phyloP scores from a whole-genome alignment of 2,113 vertebrate species.

The Oreochromis tanganicae region DNA sequence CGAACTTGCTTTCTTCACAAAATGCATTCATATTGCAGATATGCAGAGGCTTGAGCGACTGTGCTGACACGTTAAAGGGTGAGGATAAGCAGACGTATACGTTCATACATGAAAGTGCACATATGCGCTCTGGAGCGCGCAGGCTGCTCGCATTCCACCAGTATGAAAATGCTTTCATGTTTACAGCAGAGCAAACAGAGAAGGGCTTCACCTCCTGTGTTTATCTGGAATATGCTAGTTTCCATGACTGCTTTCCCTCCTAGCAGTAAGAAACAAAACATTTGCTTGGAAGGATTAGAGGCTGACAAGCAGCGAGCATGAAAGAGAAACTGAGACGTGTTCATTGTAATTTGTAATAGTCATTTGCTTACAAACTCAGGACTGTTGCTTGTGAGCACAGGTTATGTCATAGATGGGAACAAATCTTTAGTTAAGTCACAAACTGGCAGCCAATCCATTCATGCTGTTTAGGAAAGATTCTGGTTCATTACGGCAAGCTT shows the following conservation, averaged over 20 bases:
- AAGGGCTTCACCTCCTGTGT: constrained; percentile 56
- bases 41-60: neutral
- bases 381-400: neutral
- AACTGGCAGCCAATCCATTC: neutral
- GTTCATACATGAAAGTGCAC: constrained; percentile 29
- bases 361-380: neutral
- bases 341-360: neutral
- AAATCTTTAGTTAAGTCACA: neutral
- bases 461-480: neutral
- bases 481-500: neutral
- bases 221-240: constrained; percentile 57
- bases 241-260: constrained; percentile 47
- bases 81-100: constrained; percentile 46
- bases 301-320: neutral
- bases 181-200: constrained; percentile 60
- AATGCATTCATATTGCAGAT: neutral
- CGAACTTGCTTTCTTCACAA: neutral
- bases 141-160: constrained; percentile 27
- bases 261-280: constrained; percentile 36
- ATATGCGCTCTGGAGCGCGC: constrained; percentile 8
- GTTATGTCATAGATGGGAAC: neutral
- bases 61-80: neutral
- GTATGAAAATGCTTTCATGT: constrained; percentile 62
- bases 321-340: neutral
- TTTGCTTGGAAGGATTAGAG: constrained; percentile 21